Conservation (phyloP, 2,797 vertebrate species). For the Pseudotriccus pelzelni region DNA sequence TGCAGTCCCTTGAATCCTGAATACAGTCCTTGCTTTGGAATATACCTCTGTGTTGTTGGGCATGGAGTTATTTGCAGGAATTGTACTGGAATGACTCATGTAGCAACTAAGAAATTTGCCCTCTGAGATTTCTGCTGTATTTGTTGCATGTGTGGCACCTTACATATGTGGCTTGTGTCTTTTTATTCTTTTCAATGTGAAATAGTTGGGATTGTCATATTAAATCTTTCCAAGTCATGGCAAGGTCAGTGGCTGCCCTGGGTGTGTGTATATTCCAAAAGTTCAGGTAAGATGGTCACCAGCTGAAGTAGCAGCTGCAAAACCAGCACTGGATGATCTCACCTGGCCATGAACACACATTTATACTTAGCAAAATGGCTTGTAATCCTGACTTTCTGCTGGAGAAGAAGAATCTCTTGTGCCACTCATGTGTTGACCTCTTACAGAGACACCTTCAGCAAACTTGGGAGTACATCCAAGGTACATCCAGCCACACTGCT, state of each 20-base stretch:
- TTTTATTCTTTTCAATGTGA: neutral
- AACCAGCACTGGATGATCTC: neutral
- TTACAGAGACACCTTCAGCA: neutral
- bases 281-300: neutral
- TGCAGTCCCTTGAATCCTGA: neutral
- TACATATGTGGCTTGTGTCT: neutral
- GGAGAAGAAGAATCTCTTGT: neutral
- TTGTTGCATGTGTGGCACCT: neutral
- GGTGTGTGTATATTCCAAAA: accelerated
- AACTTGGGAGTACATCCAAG: neutral
- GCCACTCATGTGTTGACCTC: neutral
- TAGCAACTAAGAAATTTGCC: neutral
- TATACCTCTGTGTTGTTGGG: neutral
- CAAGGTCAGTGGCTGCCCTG: neutral
- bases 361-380: neutral
- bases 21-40: neutral
- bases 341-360: neutral
- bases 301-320: neutral
- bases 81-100: neutral
- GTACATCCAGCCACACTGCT: neutral
- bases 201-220: neutral
- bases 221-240: neutral
- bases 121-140: neutral
- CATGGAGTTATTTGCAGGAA: neutral
- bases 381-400: neutral